phyloP scores from a whole-genome alignment of 1,140 invertebrate species.

The Mylabris phalerata region DNA sequence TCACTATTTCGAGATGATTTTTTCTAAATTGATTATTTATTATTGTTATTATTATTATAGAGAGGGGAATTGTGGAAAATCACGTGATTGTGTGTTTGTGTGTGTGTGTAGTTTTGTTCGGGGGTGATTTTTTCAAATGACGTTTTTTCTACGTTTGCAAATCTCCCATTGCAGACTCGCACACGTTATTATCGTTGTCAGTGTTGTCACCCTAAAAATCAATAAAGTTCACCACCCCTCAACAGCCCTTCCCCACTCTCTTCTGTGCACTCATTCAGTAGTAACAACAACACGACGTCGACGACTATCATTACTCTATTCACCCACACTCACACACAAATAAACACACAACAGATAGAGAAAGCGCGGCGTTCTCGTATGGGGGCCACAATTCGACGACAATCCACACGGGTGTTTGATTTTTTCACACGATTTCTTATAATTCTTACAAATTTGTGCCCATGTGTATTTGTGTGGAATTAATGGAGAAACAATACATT shows the following conservation, averaged over 20 bases:
- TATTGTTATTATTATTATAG: too few relatives aligned
- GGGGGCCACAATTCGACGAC: not conserved
- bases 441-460: not conserved
- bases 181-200: conserved; percentile 35
- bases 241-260: conserved; percentile 41
- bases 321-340: conserved; percentile 24
- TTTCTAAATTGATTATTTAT: too few relatives aligned
- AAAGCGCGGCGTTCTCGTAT: not conserved
- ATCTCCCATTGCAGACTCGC: conserved; percentile 30
- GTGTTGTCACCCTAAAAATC: conserved; percentile 62
- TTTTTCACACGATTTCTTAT: conserved; percentile 21
- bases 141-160: conserved; percentile 43
- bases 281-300: conserved; percentile 18
- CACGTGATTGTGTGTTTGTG: too few relatives aligned
- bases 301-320: conserved; percentile 33
- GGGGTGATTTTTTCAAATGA: too few relatives aligned
- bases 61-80: too few relatives aligned
- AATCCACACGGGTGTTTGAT: conserved; percentile 22
- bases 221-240: conserved; percentile 53
- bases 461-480: not conserved
- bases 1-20: too few relatives aligned
- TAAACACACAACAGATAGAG: conserved; percentile 16
- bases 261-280: conserved; percentile 33
- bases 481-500: not conserved
- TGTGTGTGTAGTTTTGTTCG: too few relatives aligned